Base-by-base conservation (phyloP, 2,113 vertebrate species). In the Acanthochromis polyacanthus region DNA sequence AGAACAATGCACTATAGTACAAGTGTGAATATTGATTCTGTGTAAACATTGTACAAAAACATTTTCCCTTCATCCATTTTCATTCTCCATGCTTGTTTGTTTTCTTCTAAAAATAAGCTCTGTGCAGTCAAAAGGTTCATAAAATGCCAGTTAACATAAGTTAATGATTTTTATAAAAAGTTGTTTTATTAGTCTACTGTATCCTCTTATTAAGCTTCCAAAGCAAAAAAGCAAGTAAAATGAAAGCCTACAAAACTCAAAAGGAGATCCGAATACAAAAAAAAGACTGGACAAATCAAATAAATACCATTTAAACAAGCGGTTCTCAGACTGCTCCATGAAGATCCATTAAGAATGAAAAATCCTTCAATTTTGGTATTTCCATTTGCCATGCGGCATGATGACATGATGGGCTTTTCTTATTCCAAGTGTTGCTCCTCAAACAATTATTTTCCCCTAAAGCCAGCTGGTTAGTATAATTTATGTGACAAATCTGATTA, bases 1-100 rank as follows among this genome's bases (percentile, higher is more conserved):
- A 94, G 88, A 87, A 93, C 81, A 84, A 92, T 90, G 92, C 88
- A 91, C 83, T 85, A 89, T 80, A 84, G 61, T 87, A 91, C 81
- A 90, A 79, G 79, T 63, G 85, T 86, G 84, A 85, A 79, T 89
- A 80, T 88, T 83, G 76, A 89, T 81, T 90, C 30, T 52, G 87
- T 92, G 90, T 90, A 93, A 93, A 95, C 91, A 82, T 91, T 86
- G 61, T 89, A 83, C 77, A 92, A 91, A 93, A 88, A 58, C 55
- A 71, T 65, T 84, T 87, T 65, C 80, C 90, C 71, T 81, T 84
- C 59, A 58, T 73, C 65, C 64, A 63, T 69, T 81, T 78, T 81
- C 86, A 83, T 75, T 85, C 72, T 89, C 76, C 87, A 90, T 91
- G 86, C 90, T 73, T 76, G 80, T 86, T 83, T 81, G 64, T 85